Conservation (phyloP, 2,797 vertebrate genomes). For the Novumbra hubbsi region DNA sequence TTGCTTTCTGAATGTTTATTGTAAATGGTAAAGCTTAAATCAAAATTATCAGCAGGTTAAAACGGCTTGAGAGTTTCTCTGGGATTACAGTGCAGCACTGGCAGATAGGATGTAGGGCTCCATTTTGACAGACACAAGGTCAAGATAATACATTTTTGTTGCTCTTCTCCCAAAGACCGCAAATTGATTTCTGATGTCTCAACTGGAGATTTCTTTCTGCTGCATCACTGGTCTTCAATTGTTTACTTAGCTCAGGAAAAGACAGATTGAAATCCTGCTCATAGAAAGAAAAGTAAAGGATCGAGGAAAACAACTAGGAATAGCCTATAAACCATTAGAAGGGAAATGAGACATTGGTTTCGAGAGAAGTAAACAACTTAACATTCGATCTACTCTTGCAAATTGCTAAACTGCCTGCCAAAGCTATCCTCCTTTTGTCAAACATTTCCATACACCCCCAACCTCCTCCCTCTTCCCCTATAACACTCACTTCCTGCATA, state of each 20-base stretch:
- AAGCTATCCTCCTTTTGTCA: conserved; percentile 11
- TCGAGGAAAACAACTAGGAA: background rate
- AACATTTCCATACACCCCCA: conserved; percentile 14
- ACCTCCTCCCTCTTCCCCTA: conserved; percentile 28
- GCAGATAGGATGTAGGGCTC: conserved; percentile 26
- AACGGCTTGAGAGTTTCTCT: background rate
- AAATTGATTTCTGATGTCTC: background rate
- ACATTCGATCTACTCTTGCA: conserved; percentile 9
- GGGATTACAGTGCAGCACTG: background rate
- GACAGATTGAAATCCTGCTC: background rate
- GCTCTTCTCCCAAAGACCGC: background rate
- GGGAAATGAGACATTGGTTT: background rate
- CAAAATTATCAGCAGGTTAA: background rate
- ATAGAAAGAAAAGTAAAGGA: background rate
- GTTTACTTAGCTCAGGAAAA: background rate
- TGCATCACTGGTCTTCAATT: background rate
- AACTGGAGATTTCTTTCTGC: background rate
- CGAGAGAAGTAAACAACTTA: background rate
- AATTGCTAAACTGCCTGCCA: conserved; percentile 24
- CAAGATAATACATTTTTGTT: background rate
- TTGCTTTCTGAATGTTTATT: background rate
- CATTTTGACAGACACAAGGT: background rate
- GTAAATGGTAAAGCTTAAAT: background rate
- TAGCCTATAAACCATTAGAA: background rate
- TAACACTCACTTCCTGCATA: conserved; percentile 39